A percentile compares a stretch with the other conserved stretches of the same genome.
phyloP scores from a whole-genome alignment of 2,888 invertebrate genomes.

The Harpalus rubripes region DNA sequence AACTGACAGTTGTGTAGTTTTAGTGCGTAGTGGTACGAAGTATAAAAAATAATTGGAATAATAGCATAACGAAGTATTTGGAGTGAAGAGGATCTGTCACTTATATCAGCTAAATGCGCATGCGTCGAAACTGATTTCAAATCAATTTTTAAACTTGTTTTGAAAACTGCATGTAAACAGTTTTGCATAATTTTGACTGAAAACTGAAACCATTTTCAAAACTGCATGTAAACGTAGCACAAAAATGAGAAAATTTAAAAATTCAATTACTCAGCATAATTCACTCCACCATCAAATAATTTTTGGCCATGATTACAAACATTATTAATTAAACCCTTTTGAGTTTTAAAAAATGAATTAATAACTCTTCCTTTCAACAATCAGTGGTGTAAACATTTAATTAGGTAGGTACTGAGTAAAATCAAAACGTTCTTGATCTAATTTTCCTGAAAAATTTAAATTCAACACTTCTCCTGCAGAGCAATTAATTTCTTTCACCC shows the following conservation, averaged over 20 bases:
- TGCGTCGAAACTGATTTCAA: no score
- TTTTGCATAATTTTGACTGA: no score
- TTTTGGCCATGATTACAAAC: neutral
- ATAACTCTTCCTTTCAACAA: neutral
- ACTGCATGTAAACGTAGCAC: no score
- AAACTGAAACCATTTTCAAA: no score
- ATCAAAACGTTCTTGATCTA: neutral
- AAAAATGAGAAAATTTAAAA: neutral
- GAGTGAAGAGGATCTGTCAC: no score
- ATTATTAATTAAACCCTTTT: neutral
- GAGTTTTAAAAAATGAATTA: neutral
- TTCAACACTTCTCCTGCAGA: neutral
- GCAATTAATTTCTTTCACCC: constrained; percentile 25
- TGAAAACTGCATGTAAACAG: no score
- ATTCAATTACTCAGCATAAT: neutral
- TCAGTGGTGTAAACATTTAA: constrained; percentile 19
- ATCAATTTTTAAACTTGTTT: no score
- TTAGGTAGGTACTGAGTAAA: constrained; percentile 10
- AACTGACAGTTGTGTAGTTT: no score
- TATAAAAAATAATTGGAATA: no score
- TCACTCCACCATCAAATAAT: neutral
- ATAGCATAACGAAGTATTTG: no score
- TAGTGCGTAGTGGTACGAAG: no score
- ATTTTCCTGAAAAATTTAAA: constrained; percentile 18
- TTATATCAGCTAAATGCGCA: no score